A percentile compares a stretch with the other conserved stretches of the same genome.
Conservation (phyloP, 2,888 invertebrate genomes). For the Suillia variegata region DNA sequence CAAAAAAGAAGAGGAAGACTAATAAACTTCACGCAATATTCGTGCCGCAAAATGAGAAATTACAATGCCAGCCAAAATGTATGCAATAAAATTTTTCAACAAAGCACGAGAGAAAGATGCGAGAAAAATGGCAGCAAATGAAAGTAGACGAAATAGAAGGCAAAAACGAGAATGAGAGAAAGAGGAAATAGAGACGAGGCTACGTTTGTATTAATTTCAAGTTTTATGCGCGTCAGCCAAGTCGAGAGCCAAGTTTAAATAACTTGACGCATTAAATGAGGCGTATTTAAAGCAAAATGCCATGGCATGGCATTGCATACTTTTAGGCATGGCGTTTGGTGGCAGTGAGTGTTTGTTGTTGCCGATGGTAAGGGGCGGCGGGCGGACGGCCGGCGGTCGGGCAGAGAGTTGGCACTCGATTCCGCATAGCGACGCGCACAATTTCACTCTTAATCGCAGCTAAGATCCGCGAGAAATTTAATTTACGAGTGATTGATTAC, state of each 20-base stretch:
- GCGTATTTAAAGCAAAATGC: background rate
- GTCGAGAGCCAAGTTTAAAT: constrained; percentile 15
- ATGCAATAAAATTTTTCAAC: constrained; percentile 54
- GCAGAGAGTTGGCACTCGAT: background rate
- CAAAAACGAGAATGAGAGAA: background rate
- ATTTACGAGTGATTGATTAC: constrained; percentile 53
- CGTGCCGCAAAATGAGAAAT: constrained; percentile 46
- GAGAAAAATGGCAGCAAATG: background rate
- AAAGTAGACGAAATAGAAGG: background rate
- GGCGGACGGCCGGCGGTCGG: background rate
- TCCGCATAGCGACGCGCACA: constrained; percentile 28
- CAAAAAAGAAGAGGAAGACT: background rate
- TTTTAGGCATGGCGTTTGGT: background rate
- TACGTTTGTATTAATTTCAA: constrained; percentile 5
- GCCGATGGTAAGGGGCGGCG: no score
- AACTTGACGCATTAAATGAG: constrained; percentile 19
- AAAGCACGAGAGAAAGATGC: no score
- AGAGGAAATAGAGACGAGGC: background rate
- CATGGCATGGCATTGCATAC: background rate
- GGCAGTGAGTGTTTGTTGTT: no score
- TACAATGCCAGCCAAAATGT: constrained; percentile 48
- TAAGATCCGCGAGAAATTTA: constrained; percentile 45
- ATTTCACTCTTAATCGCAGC: constrained; percentile 47
- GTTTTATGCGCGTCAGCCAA: background rate
- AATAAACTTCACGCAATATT: constrained; percentile 16